Evolutionary conservation across 2,888 invertebrate genomes (phyloP), one percentile per base, ranked within the genome.

Genomic region (Himalopsyche anomala): DNA sequence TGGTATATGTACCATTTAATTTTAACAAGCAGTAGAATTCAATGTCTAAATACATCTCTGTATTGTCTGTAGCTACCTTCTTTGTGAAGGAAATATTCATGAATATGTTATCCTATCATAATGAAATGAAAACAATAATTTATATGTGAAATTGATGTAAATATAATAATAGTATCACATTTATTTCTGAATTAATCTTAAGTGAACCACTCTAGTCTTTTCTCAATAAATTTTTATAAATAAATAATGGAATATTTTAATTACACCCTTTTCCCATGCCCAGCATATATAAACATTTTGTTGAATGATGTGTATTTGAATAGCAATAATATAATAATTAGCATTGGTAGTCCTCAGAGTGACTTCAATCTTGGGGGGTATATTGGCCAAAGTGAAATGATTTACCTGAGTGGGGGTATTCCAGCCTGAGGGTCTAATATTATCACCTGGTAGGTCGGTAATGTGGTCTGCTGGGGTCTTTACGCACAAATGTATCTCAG

Each of bases 121-220:
- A 74, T 74, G 38, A 74, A 74, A 8, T 15, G 74, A 36, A 74
- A 36, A 74, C 12, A 38, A 36, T 74, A 74, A 74, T 36, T 36
- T 36, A 74, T 74, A 38, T 74, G 74, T 74, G 74, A 74, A 74
- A 28, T 9, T 19, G 28, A 36, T 74, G 74, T 74, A 74, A 36
- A 74, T 74, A 74, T 74, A 74, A 36, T 62, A 74, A 74, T 74
- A 74, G 36, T 74, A 36, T 74, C 74, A 74, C 74, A 74, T 74
- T 38, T 62, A 8, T 74, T 74, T 11, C 38, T 36, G 11, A 74
- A 74, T 36, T 74, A 74, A 74, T 74, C 4, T 28, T 74, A 74
- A 74, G 36, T 36, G 28, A 74, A 74, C 74, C 36, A 74, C 36
- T 74, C 74, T 74, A 74, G 74, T 74, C 74, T 19, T 74, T 74